These are phyloP conservation scores for Thaumetopoea pityocampa DNA, from an alignment of 1,140 invertebrate species.

Conservation along the genomic window DNA sequence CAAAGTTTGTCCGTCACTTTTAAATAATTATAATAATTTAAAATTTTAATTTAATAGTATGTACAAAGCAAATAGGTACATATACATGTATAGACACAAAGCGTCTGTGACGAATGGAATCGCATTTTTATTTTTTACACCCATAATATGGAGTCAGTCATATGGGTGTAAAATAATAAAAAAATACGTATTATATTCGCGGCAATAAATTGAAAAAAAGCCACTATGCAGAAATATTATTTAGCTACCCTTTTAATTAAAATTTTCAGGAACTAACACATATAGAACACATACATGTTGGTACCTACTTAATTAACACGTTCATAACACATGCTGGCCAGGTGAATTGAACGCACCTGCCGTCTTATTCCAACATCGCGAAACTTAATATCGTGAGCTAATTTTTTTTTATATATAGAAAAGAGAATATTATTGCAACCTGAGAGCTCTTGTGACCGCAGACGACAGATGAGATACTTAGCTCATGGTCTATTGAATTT, in stretches of 20 bases:
- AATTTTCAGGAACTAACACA: background rate
- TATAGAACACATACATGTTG: slow-evolving; percentile 7
- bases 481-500: slow-evolving; percentile 48
- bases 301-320: slow-evolving; percentile 40
- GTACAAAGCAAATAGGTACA: too few species aligned
- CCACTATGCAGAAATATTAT: too few species aligned
- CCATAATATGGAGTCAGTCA: too few species aligned
- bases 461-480: slow-evolving; percentile 61
- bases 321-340: slow-evolving; percentile 55
- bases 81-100: too few species aligned
- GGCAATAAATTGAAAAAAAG: too few species aligned
- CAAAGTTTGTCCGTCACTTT: too few species aligned
- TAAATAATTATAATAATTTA: too few species aligned
- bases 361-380: slow-evolving; percentile 35
- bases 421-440: slow-evolving; percentile 43
- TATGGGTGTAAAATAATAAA: too few species aligned
- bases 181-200: too few species aligned
- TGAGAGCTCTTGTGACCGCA: slow-evolving; percentile 39
- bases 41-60: too few species aligned
- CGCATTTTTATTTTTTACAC: too few species aligned
- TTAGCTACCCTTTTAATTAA: slow-evolving; percentile 4
- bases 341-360: slow-evolving; percentile 60
- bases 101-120: too few species aligned
- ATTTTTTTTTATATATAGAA: slow-evolving; percentile 39
- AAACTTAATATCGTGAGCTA: slow-evolving; percentile 60